Evolutionary conservation across 2,113 vertebrate genomes (phyloP), one percentile per base, ranked within the genome.

Genomic region (Brachypteracias leptosomus): DNA sequence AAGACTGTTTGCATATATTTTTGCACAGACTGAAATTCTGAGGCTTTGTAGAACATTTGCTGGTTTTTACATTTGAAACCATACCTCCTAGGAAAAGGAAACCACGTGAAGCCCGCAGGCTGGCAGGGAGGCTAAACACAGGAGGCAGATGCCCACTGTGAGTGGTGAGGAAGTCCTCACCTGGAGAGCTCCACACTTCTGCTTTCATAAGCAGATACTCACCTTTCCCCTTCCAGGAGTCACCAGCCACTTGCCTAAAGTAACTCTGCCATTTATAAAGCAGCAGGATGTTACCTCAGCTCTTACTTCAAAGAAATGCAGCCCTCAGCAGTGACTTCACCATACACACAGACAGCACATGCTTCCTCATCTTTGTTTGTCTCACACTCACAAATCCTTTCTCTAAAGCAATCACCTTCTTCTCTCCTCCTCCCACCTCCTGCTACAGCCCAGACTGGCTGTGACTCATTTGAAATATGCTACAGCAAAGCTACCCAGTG

Each of bases 391-490:
- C 3, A 6, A 87, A 74, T 79, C 61, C 49, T 54, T 89, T 68
- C 73, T 67, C 86, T 29, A 42, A 57, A 88, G 85, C 61, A 20
- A 49, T 88, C 76, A 91, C 92, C 95, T 93, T 94, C 88, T 93
- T n/a, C 46, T 83, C 59, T 85, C 62, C 61, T 79, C 66, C 73
- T 93, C 82, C 88, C 59, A 73, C 77, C 62, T 55, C 51, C 81
- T 44, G 81, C 54, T 71, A 59, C 61, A 93, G 74, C 88, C 80
- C 58, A 67, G 52, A 35, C 83, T 31, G 85, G 49, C 85, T 74
- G 70, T 91, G 93, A 94, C 85, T 95, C 95, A 78, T 57, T 77
- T 49, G 68, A 91, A 90, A 90, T 40, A 86, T 35, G 80, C 67
- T 2, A 67, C 57, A 67, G 44, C 31, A 31, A 78, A 79, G 72